phyloP scores from a whole-genome alignment of 2,797 vertebrate species.

The Erpetoichthys calabaricus region DNA sequence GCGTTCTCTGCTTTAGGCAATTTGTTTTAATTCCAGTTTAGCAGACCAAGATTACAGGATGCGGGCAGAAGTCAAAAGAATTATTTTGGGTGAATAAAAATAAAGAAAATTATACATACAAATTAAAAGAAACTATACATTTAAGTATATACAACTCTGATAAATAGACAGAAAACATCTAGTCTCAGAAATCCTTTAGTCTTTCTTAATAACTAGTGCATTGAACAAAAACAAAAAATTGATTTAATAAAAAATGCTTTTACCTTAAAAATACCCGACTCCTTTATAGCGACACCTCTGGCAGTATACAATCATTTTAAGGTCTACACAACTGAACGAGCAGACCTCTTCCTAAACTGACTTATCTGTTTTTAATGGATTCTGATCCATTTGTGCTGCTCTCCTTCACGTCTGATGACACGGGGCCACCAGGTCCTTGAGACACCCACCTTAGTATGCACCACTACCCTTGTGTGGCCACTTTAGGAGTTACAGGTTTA shows the following conservation, averaged over 20 bases:
- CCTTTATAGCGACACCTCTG: not conserved
- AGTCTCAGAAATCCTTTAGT: slow-evolving; percentile 25
- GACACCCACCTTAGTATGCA: too few species aligned
- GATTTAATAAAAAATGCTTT: not conserved
- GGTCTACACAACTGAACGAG: not conserved
- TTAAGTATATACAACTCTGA: slow-evolving; percentile 83
- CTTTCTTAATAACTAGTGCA: slow-evolving; percentile 27
- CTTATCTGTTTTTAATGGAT: too few species aligned
- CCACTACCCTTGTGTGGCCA: too few species aligned
- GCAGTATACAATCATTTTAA: not conserved
- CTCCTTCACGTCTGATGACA: too few species aligned
- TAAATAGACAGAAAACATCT: slow-evolving; percentile 84
- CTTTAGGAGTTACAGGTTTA: too few species aligned
- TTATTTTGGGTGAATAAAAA: not conserved
- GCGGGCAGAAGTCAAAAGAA: too few species aligned
- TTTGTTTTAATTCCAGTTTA: too few species aligned
- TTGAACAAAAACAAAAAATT: slow-evolving; percentile 13
- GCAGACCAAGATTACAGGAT: too few species aligned
- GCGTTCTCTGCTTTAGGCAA: too few species aligned
- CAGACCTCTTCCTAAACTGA: too few species aligned
- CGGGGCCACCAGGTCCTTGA: too few species aligned
- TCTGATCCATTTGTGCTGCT: too few species aligned
- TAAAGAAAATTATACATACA: slow-evolving; percentile 45
- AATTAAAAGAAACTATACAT: slow-evolving; percentile 68
- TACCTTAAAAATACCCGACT: not conserved